Percentiles rank a stretch among this genome's conserved stretches.
Conservation (phyloP, 2,888 invertebrate genomes). For the Rosalia funebris region DNA sequence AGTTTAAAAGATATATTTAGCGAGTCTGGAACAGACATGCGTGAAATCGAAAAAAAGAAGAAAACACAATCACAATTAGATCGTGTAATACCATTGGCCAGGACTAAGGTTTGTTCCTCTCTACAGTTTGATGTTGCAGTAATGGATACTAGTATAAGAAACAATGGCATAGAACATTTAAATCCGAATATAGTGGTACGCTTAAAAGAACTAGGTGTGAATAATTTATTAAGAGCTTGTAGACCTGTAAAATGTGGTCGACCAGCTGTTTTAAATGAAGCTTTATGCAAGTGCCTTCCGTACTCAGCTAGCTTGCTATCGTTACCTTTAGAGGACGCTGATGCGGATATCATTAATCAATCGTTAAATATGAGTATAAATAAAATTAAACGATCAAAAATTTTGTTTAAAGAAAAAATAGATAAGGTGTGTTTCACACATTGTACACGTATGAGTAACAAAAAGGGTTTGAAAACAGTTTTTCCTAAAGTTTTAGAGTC, state of each 20-base stretch:
- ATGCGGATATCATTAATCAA: constrained; percentile 49
- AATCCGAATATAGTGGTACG: constrained; percentile 43
- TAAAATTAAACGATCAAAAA: constrained; percentile 44
- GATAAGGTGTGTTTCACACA: constrained; percentile 5
- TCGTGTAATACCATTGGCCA: constrained; percentile 39
- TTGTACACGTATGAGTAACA: not conserved
- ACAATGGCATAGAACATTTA: constrained; percentile 43
- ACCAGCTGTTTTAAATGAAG: constrained; percentile 50
- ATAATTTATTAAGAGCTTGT: constrained; percentile 51
- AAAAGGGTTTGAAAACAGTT: constrained; percentile 5
- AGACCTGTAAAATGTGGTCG: constrained; percentile 54
- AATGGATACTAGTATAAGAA: constrained; percentile 43
- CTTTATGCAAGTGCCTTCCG: constrained; percentile 47
- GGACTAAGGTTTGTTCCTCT: constrained; percentile 51
- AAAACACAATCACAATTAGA: constrained; percentile 28
- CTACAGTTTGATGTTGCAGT: constrained; percentile 49
- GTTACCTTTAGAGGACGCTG: constrained; percentile 49
- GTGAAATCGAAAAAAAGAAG: constrained; percentile 8
- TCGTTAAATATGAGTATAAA: constrained; percentile 49
- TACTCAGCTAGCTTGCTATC: constrained; percentile 52
- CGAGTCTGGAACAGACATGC: constrained; percentile 28
- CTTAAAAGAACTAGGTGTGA: constrained; percentile 50
- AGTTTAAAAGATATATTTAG: constrained; percentile 44
- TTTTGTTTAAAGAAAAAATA: not conserved
- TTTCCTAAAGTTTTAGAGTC: not conserved